Conservation (phyloP, 30 jellyfish, hydroid and myxozoan genomes). For the Nemopilema nomurai region DNA sequence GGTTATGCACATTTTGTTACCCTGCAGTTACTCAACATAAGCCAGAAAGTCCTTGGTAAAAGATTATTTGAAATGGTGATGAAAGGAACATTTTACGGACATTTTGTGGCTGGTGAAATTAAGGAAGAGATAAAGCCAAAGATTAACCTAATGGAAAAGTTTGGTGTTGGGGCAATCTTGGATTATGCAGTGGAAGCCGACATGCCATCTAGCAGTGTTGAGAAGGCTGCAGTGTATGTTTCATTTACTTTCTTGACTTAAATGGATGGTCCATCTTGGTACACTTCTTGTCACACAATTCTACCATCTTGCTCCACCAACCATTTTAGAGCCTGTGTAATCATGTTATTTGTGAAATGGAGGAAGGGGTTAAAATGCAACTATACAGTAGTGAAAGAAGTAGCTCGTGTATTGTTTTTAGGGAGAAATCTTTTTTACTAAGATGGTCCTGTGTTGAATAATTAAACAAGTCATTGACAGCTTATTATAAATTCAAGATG, state of each 20-base stretch:
- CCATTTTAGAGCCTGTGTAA: no score
- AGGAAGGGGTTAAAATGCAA: no score
- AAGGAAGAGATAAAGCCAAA: conserved; percentile 78
- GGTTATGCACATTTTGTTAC: not conserved
- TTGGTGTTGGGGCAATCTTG: conserved; percentile 93
- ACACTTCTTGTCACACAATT: no score
- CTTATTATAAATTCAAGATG: no score
- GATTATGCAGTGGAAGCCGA: conserved; percentile 98
- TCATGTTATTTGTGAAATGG: no score
- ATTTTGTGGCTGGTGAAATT: conserved; percentile 93
- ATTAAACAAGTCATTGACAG: no score
- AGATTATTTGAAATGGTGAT: conserved; percentile 65
- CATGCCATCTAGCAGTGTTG: conserved; percentile 50
- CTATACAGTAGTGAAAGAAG: no score
- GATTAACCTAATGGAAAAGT: conserved; percentile 67
- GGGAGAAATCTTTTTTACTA: no score
- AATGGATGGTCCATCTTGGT: no score
- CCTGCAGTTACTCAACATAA: conserved; percentile 67
- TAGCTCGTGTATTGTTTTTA: no score
- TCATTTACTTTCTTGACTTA: not conserved
- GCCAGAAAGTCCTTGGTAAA: conserved; percentile 79
- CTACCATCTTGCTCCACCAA: no score
- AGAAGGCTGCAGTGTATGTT: not conserved
- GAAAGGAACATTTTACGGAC: conserved; percentile 89
- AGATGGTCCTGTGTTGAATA: no score